Conservation (phyloP, 2,113 vertebrate genomes). For the Chaetura pelagica region DNA sequence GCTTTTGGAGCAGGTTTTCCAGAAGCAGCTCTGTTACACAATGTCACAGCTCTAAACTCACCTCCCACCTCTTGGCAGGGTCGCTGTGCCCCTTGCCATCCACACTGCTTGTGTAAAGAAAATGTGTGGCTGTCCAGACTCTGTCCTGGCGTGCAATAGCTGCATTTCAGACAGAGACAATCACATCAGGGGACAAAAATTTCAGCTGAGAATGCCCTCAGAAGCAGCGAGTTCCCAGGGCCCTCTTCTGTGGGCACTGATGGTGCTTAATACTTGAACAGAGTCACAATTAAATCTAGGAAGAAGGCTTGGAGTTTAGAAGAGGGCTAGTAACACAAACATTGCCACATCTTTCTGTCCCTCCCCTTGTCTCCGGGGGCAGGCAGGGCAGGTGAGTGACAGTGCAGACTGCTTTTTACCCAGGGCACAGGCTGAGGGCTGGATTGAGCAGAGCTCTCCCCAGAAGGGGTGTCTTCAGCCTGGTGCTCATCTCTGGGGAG, state of each 20-base stretch:
- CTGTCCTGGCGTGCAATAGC: background rate
- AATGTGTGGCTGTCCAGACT: background rate
- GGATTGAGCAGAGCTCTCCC: background rate
- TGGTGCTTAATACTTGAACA: background rate
- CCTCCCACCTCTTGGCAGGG: background rate
- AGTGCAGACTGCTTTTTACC: accelerated
- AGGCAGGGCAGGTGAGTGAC: background rate
- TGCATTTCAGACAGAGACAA: background rate
- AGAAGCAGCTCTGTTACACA: background rate
- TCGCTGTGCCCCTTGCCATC: background rate
- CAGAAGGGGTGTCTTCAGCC: accelerated
- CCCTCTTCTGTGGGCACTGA: background rate
- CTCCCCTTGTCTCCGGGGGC: background rate
- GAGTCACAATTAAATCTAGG: background rate
- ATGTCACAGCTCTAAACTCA: background rate
- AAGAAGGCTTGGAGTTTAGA: background rate
- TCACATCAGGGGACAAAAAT: background rate
- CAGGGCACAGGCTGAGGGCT: accelerated
- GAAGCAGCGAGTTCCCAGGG: background rate
- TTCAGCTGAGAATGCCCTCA: background rate
- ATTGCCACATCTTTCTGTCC: background rate
- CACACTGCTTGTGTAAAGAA: accelerated
- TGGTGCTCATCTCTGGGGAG: background rate
- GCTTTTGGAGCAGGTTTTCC: background rate
- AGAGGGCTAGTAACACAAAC: accelerated